A percentile compares a stretch with the other conserved stretches of the same genome.
Evolutionary conservation across 2,113 vertebrate species (phyloP).

Genomic region (Macquaria australasica): DNA sequence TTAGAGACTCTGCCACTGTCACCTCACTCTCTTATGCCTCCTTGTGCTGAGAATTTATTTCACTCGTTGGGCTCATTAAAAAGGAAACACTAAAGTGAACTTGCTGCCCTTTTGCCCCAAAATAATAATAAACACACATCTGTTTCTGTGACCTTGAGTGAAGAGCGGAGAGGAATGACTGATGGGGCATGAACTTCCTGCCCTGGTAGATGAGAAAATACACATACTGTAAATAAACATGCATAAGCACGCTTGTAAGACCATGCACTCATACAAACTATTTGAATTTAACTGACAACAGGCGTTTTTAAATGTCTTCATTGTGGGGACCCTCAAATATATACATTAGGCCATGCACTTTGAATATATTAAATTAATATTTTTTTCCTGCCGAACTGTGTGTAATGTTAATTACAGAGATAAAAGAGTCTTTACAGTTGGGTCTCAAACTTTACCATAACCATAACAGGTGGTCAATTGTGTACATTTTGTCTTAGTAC

Average conservation of each 20-base stretch:
- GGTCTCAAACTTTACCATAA: no score
- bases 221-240: slow-evolving; percentile 37
- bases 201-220: slow-evolving; percentile 61
- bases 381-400: no score
- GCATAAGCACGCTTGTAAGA: slow-evolving; percentile 1
- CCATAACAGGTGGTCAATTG: no score
- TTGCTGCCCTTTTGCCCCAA: slow-evolving; percentile 32
- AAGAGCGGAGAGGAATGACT: slow-evolving; percentile 49
- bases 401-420: background rate
- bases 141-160: slow-evolving; percentile 62
- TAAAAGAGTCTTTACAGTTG: background rate
- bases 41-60: background rate
- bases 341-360: background rate
- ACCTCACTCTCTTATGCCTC: background rate
- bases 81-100: slow-evolving; percentile 50
- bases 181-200: slow-evolving; percentile 69
- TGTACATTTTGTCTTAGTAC: no score
- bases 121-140: slow-evolving; percentile 63
- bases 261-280: background rate
- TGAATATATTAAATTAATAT: background rate
- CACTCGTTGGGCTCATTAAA: slow-evolving; percentile 27
- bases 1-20: background rate
- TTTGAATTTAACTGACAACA: background rate
- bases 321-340: background rate
- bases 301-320: no score